A percentile compares a stretch with the other conserved stretches of the same genome.
Evolutionary conservation across 2,888 invertebrate species (phyloP).

Genomic region (Noctuana brunneofusca): DNA sequence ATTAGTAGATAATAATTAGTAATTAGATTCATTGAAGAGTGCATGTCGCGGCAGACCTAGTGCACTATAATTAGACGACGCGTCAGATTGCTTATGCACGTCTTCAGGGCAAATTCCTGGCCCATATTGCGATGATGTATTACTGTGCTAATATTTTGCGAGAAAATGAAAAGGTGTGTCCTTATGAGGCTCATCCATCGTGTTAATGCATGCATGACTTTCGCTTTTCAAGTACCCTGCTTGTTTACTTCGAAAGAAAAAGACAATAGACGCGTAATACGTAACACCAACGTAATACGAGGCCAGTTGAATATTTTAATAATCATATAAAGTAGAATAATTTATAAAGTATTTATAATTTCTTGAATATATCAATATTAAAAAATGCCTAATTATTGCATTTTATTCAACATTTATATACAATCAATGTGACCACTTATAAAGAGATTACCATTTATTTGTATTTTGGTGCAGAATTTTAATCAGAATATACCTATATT

Average conservation of each 20-base stretch:
- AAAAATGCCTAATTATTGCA: no score
- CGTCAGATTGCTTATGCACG: constrained; percentile 61
- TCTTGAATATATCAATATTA: no score
- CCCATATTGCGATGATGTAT: constrained; percentile 51
- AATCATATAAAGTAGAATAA: no score
- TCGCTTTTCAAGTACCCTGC: constrained; percentile 14
- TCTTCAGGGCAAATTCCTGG: constrained; percentile 63
- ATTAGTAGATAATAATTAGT: no score
- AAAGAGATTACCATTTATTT: no score
- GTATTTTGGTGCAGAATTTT: no score
- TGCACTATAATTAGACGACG: constrained; percentile 64
- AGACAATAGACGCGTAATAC: not conserved
- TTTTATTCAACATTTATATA: no score
- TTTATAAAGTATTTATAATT: no score
- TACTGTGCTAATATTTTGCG: constrained; percentile 9
- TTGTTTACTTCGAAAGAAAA: not conserved
- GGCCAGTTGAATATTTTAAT: not conserved
- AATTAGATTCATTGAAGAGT: constrained; percentile 49
- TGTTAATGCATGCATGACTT: constrained; percentile 3
- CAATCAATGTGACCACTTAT: no score
- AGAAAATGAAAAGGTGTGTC: constrained; percentile 19
- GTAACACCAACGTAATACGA: not conserved
- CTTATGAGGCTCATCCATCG: constrained; percentile 19
- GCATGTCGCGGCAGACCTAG: constrained; percentile 55
- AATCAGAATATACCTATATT: no score